Evolutionary conservation across 2,113 vertebrate genomes (phyloP).

Genomic region (Phalacrocorax pelagicus): DNA sequence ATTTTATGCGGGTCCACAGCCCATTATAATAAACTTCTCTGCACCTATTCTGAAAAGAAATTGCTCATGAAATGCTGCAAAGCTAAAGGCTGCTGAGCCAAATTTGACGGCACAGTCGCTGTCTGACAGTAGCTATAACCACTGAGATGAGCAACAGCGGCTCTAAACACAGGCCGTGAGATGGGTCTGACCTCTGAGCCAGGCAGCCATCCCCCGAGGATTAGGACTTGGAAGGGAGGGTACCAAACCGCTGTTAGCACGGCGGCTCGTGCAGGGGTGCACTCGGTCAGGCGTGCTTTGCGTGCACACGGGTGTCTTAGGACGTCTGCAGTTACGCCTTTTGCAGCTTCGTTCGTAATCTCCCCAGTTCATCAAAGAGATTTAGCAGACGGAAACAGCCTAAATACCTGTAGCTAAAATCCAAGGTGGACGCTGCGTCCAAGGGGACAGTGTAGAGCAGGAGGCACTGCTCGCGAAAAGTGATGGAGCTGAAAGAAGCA

Average conservation of each 20-base stretch:
- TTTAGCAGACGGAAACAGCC: neutral
- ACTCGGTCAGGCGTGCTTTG: fast-evolving
- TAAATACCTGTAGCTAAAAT: neutral
- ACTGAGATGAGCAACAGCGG: neutral
- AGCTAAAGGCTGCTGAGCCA: neutral
- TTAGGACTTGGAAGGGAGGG: neutral
- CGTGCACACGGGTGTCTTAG: fast-evolving
- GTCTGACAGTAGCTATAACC: neutral
- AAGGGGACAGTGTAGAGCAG: neutral
- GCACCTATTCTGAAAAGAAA: neutral
- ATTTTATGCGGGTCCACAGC: constrained; percentile 67
- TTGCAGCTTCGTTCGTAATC: neutral
- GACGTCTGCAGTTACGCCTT: neutral
- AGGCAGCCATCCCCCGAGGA: neutral
- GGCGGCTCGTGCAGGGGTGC: neutral
- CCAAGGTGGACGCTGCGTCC: neutral
- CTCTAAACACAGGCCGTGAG: neutral
- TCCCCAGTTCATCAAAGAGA: neutral
- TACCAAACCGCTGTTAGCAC: neutral
- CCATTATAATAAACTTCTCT: constrained; percentile 32
- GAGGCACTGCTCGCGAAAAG: neutral
- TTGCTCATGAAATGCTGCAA: neutral
- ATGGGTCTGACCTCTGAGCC: neutral
- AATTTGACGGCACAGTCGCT: neutral
- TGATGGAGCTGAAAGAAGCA: neutral